Evolutionary conservation across 2,113 vertebrate species (phyloP).

Genomic region (Pseudolaguvia tuberculata): DNA sequence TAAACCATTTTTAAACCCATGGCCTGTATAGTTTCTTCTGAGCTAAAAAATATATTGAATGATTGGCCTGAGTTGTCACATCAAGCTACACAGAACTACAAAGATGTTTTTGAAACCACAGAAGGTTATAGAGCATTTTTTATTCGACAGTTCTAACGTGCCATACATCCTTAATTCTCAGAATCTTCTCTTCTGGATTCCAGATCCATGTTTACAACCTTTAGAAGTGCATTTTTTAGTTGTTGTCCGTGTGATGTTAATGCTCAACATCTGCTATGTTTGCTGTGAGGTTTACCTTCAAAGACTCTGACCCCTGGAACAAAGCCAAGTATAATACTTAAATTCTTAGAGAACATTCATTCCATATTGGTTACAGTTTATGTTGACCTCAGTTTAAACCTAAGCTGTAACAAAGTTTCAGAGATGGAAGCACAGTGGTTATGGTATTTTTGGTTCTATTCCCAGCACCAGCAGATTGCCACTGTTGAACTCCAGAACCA

Average conservation of each 20-base stretch:
- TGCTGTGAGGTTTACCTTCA: background rate
- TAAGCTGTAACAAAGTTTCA: no score
- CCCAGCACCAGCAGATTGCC: no score
- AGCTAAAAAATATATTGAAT: background rate
- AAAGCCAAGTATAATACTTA: slow-evolving; percentile 7
- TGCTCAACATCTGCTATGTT: background rate
- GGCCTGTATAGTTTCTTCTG: background rate
- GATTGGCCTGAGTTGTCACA: background rate
- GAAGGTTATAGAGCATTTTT: background rate
- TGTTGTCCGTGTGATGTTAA: background rate
- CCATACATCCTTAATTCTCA: background rate
- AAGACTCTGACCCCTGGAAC: slow-evolving; percentile 4
- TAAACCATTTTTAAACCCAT: background rate
- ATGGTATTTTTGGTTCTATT: no score
- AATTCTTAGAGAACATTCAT: background rate
- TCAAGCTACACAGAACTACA: background rate
- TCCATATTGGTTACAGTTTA: background rate
- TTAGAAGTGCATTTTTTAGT: background rate
- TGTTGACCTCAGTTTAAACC: background rate
- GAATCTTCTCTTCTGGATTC: background rate
- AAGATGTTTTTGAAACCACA: background rate
- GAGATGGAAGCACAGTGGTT: no score
- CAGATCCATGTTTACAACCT: background rate
- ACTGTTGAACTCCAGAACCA: no score
- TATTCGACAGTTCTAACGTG: background rate